Evolutionary conservation across 2,888 invertebrate genomes (phyloP).

Genomic region (Catocala nupta): DNA sequence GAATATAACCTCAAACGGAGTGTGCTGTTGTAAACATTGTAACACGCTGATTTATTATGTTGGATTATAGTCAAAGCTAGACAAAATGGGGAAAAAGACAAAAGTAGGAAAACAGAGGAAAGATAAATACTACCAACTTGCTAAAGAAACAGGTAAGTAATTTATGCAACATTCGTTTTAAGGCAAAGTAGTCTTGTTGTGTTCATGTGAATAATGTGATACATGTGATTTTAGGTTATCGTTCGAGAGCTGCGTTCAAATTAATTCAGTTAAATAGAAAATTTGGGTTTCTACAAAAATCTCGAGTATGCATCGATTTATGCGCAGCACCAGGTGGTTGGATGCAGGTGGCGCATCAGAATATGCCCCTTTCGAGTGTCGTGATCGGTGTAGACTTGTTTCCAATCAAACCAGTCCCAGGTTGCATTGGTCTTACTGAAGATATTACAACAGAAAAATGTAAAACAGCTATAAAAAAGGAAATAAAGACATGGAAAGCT

Average conservation of each 20-base stretch:
- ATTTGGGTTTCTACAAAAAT: constrained; percentile 98
- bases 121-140: constrained; percentile 99
- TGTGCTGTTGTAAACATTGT: neutral
- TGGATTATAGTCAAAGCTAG: neutral
- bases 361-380: constrained; percentile 98
- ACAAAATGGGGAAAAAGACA: constrained; percentile 96
- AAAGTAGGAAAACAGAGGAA: constrained; percentile 99
- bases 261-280: constrained; percentile 98
- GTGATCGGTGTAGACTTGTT: constrained; percentile 98
- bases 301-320: constrained; percentile 98
- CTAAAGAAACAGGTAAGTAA: constrained; percentile 97
- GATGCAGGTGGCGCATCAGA: constrained; percentile 99
- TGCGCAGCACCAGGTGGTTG: constrained; percentile 99
- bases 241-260: constrained; percentile 99
- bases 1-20: neutral
- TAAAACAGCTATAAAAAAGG: constrained; percentile 91
- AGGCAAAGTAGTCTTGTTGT: neutral
- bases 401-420: constrained; percentile 95
- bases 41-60: neutral
- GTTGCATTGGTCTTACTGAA: constrained; percentile 95
- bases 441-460: constrained; percentile 99
- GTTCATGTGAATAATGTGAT: constrained; percentile 4
- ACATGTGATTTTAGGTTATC: constrained; percentile 90
- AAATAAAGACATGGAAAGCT: constrained; percentile 98
- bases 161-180: neutral